A percentile compares a stretch with the other conserved stretches of the same genome.
Conservation (phyloP, 2,888 invertebrate species). For the Drosophila mimica region DNA sequence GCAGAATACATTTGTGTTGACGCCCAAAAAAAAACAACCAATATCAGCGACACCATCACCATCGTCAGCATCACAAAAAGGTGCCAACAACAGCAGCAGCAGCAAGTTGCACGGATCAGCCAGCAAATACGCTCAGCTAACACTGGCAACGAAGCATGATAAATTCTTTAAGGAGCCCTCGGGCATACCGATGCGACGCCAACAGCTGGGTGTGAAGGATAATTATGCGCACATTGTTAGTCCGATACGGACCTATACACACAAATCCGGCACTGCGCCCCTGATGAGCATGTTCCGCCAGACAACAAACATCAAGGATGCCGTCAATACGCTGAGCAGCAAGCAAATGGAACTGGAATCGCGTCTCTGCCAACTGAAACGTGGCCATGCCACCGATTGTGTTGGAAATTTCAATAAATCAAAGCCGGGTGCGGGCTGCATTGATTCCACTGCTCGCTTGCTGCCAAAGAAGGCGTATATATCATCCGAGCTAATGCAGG, state of each 20-base stretch:
- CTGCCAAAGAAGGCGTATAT: conserved; percentile 84
- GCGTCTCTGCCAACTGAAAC: conserved; percentile 46
- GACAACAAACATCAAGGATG: conserved; percentile 50
- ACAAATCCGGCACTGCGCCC: conserved; percentile 84
- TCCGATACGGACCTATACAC: conserved; percentile 85
- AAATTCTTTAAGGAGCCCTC: conserved; percentile 48
- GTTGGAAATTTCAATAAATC: conserved; percentile 11
- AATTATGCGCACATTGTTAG: conserved; percentile 82
- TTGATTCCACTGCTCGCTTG: conserved; percentile 37
- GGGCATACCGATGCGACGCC: conserved; percentile 37
- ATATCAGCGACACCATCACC: background rate
- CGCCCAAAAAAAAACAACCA: conserved; percentile 41
- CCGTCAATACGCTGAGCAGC: conserved; percentile 62
- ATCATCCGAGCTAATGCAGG: conserved; percentile 82
- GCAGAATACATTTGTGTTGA: conserved; percentile 59
- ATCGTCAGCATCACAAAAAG: conserved; percentile 11
- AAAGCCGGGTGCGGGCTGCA: conserved; percentile 18
- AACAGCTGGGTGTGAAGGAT: conserved; percentile 23
- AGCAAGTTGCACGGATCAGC: conserved; percentile 1
- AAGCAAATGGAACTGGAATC: conserved; percentile 77
- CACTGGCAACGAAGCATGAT: conserved; percentile 11
- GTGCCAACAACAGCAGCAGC: background rate
- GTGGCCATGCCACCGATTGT: background rate
- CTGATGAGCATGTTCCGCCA: conserved; percentile 79
- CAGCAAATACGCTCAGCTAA: conserved; percentile 10